Evolutionary conservation across 2,113 vertebrate species (phyloP).

Genomic region (Merops nubicus): DNA sequence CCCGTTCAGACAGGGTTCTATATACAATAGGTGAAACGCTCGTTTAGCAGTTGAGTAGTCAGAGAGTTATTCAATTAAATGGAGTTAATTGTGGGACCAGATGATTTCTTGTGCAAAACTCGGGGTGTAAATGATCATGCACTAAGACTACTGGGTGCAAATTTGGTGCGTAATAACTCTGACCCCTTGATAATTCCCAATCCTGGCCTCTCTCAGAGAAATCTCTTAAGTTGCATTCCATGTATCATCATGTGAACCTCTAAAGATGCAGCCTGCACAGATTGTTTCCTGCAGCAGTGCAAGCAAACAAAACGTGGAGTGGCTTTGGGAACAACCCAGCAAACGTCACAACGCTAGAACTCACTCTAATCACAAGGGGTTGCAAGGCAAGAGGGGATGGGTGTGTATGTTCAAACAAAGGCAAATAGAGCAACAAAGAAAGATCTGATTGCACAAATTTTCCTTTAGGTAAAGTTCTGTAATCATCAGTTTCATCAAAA

Average conservation of each 20-base stretch:
- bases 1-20: constrained; percentile 37
- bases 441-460: constrained; percentile 23
- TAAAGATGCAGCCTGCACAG: constrained; percentile 29
- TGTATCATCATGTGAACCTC: background rate
- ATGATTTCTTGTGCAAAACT: constrained; percentile 37
- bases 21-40: background rate
- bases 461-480: constrained; percentile 15
- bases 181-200: constrained; percentile 27
- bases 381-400: constrained; percentile 31
- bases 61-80: background rate
- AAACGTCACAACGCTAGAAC: constrained; percentile 20
- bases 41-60: background rate
- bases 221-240: background rate
- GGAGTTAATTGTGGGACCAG: background rate
- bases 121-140: background rate
- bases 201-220: constrained; percentile 39
- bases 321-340: constrained; percentile 50
- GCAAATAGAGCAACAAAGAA: constrained; percentile 29
- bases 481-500: background rate
- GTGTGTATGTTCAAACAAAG: background rate
- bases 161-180: background rate
- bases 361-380: constrained; percentile 46
- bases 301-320: constrained; percentile 11
- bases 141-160: constrained; percentile 8
- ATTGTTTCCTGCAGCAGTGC: background rate